Evolutionary conservation across 2,888 invertebrate genomes (phyloP), one percentile per base, ranked within the genome.

Genomic region (Acleris holmiana): DNA sequence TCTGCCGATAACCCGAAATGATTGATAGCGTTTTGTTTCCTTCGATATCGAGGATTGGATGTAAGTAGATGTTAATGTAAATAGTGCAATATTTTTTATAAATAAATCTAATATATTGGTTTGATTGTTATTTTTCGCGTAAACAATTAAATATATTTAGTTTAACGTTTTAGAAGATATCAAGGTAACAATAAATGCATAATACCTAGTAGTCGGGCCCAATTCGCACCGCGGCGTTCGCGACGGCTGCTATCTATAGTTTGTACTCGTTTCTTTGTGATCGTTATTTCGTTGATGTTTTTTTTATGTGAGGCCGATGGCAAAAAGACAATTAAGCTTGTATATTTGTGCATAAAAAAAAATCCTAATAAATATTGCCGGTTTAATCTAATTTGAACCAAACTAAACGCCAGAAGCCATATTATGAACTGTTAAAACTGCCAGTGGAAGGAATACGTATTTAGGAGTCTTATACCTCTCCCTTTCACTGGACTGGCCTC

Each of bases 81-180:
- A 86, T 84, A 83, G 77, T 76, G 76, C 77, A 78, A 84, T 85
- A 84, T 83, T 84, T 81, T 82, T 69, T 75, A 77, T 69, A 72
- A 25, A 60, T 58, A 54, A 41, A 41, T n/a, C 1, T 41, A 41
- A n/a, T 41, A n/a, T 41, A 41, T 5, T 41, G 13, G 6, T 41
- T 15, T n/a, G 1, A 6, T n/a, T 41, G 41, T 41, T 4, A n/a
- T n/a, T 5, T 41, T 41, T 41, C 41, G 40, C 6, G 41, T 41
- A n/a, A 4, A n/a, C 1, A n/a, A 41, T 41, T 41, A 41, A n/a
- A 41, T n/a, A n/a, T 41, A 41, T 15, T n/a, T 41, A n/a, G 6
- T n/a, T 15, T 53, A 19, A 7, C 10, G 29, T 13, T 29, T 25
- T 10, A 29, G 13, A 10, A 29, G 10, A 7, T 29, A 3, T 10